These are phyloP conservation scores for Apus apus DNA, from an alignment of 2,113 vertebrate species.

Conservation along the genomic window DNA sequence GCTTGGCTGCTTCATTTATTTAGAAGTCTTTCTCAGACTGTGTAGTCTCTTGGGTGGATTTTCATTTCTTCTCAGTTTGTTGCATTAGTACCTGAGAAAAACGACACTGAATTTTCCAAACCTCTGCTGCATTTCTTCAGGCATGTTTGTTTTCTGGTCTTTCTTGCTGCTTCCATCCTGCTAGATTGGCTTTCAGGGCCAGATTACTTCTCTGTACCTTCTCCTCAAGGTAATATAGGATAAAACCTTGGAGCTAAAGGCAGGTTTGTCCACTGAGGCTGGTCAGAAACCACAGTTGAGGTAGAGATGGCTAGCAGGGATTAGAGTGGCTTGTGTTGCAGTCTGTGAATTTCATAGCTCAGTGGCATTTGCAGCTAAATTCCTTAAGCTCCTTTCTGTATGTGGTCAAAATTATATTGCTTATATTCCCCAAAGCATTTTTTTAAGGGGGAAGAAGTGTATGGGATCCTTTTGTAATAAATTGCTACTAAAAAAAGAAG, in stretches of 20 bases:
- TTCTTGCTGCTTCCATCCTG: background rate
- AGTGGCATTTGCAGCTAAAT: background rate
- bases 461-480: slow-evolving; percentile 26
- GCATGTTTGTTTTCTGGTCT: slow-evolving; percentile 4
- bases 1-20: slow-evolving; percentile 12
- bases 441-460: background rate
- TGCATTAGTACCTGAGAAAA: slow-evolving; percentile 23
- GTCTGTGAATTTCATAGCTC: background rate
- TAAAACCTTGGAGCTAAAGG: background rate
- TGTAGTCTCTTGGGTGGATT: slow-evolving; percentile 6
- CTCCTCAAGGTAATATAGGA: background rate
- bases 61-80: slow-evolving; percentile 32
- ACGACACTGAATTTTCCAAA: slow-evolving; percentile 1
- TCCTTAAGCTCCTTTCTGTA: background rate
- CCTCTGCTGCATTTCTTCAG: background rate
- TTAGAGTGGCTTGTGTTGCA: background rate
- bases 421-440: background rate
- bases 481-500: background rate
- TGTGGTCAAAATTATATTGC: background rate
- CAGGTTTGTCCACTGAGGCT: background rate
- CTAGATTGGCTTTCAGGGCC: background rate
- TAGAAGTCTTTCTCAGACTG: background rate
- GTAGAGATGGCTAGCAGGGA: background rate
- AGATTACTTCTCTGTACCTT: background rate
- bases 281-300: background rate